A percentile compares a stretch with the other conserved stretches of the same genome.
Conservation (phyloP, 2,888 invertebrate genomes). For the Campoletis raptor region DNA sequence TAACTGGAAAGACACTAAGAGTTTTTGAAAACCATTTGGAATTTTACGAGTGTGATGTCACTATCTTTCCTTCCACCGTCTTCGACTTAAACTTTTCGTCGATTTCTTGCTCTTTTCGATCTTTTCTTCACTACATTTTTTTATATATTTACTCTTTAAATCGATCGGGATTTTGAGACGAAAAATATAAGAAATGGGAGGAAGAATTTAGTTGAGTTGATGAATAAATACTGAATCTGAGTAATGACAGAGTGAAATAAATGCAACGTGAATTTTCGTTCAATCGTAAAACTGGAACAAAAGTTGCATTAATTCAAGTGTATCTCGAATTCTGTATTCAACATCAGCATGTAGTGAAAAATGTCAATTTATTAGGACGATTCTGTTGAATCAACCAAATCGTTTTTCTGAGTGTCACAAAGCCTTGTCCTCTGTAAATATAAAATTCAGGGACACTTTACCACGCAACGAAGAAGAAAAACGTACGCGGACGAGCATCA, state of each 20-base stretch:
- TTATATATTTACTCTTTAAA: background rate
- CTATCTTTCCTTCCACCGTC: slow-evolving; percentile 12
- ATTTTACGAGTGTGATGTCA: slow-evolving; percentile 66
- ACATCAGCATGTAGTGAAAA: too few relatives aligned
- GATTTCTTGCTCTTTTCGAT: slow-evolving; percentile 73
- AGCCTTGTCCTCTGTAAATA: background rate
- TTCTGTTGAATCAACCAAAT: background rate
- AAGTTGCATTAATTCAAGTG: background rate
- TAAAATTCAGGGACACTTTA: slow-evolving; percentile 19
- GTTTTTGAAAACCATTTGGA: slow-evolving; percentile 56
- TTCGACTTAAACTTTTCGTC: slow-evolving; percentile 33
- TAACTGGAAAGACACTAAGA: slow-evolving; percentile 31
- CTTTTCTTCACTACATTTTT: slow-evolving; percentile 71
- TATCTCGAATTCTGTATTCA: background rate
- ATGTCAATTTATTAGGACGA: too few relatives aligned
- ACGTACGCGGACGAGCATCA: background rate
- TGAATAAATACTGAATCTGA: too few relatives aligned
- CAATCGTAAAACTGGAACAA: background rate
- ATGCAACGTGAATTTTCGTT: too few relatives aligned
- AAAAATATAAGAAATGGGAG: too few relatives aligned
- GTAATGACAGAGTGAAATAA: too few relatives aligned
- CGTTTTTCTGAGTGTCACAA: background rate
- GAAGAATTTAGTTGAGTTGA: too few relatives aligned
- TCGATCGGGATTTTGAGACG: too few relatives aligned
- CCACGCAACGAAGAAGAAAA: slow-evolving; percentile 21